Conservation (phyloP, 2,888 invertebrate species). For the Busseola fusca region DNA sequence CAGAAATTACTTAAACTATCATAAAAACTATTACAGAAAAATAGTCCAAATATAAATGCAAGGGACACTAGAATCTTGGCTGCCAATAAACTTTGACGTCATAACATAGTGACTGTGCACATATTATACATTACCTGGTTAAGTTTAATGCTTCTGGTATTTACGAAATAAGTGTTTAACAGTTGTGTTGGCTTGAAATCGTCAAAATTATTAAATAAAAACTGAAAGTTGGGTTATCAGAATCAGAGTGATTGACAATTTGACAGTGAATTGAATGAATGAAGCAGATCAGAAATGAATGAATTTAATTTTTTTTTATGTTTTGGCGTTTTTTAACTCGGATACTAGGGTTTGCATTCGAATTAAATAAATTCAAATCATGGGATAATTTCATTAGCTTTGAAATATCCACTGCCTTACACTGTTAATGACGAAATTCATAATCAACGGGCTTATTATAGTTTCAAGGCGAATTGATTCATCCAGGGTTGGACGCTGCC, state of each 20-base stretch:
- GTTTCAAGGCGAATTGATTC: not conserved
- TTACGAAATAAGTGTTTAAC: constrained; percentile 34
- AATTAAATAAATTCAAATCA: not conserved
- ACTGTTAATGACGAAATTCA: not conserved
- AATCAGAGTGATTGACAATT: constrained; percentile 33
- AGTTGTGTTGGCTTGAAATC: constrained; percentile 39
- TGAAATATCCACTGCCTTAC: not conserved
- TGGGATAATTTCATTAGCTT: not conserved
- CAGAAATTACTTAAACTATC: not conserved
- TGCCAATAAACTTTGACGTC: constrained; percentile 10
- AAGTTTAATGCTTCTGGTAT: constrained; percentile 24
- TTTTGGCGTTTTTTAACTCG: not conserved
- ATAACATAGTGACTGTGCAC: constrained; percentile 18
- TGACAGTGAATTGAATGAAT: constrained; percentile 23
- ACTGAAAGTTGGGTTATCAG: constrained; percentile 52
- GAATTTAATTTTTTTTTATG: not conserved
- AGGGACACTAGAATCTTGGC: constrained; percentile 20
- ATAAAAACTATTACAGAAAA: constrained; percentile 2
- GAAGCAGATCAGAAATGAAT: not conserved
- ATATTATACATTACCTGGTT: constrained; percentile 42
- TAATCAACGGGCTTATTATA: not conserved
- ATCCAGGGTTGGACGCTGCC: no score
- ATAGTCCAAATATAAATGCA: constrained; percentile 9
- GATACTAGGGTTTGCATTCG: constrained; percentile 18
- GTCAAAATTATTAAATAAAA: constrained; percentile 45